phyloP scores from a whole-genome alignment of 2,797 vertebrate genomes.

The Platyrinchus mystaceus region DNA sequence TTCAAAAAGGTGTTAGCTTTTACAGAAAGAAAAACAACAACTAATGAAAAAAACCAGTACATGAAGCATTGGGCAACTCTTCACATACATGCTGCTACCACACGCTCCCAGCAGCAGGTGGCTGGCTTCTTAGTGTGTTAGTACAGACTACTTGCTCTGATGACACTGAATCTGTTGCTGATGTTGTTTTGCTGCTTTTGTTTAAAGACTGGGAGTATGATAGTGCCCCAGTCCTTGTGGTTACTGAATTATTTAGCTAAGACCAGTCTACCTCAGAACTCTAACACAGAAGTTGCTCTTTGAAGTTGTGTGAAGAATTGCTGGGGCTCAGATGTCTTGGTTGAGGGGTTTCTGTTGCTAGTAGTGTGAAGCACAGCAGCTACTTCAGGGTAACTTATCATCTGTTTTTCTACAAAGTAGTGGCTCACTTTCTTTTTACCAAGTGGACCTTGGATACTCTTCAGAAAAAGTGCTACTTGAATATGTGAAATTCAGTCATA shows the following conservation, averaged over 20 bases:
- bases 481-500: not conserved
- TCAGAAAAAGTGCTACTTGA: not conserved
- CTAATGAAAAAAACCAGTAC: not conserved
- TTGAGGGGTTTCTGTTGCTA: not conserved
- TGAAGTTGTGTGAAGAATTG: not conserved
- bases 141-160: not conserved
- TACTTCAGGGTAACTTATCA: slow-evolving; percentile 8
- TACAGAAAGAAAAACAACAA: not conserved
- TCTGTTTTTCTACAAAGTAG: slow-evolving; percentile 13
- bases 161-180: not conserved
- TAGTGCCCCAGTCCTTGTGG: not conserved
- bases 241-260: not conserved
- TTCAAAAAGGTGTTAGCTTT: not conserved
- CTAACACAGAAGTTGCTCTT: not conserved
- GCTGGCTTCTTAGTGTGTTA: not conserved
- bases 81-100: accelerated
- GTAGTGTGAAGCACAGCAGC: not conserved
- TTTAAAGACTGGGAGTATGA: not conserved
- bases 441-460: not conserved
- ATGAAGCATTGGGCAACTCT: not conserved
- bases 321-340: not conserved
- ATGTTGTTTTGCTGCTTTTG: not conserved
- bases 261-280: not conserved
- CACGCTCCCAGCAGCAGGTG: not conserved
- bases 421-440: not conserved